phyloP scores from a whole-genome alignment of 2,888 invertebrate genomes.

The Morpho deidamia region DNA sequence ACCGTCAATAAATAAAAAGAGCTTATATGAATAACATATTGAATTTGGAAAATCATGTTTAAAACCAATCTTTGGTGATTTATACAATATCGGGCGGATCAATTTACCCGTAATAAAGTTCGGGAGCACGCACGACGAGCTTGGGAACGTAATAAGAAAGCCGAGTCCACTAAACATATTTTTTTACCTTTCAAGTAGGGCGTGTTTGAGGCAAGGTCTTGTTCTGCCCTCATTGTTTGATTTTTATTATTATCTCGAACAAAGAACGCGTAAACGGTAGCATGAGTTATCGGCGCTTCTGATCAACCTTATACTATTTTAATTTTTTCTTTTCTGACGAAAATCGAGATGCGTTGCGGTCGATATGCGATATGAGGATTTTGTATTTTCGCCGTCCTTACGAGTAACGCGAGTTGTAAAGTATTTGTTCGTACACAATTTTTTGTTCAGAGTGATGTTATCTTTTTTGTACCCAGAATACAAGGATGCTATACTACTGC shows the following conservation, averaged over 20 bases:
- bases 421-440: neutral
- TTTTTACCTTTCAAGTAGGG: conserved; percentile 59
- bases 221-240: conserved; percentile 62
- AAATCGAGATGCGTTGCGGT: conserved; percentile 53
- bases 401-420: conserved; percentile 39
- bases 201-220: conserved; percentile 58
- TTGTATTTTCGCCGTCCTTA: conserved; percentile 42
- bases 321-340: conserved; percentile 36
- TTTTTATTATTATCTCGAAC: conserved; percentile 68
- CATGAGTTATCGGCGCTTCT: conserved; percentile 66
- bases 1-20: too few species aligned
- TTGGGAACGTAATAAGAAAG: conserved; percentile 55
- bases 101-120: conserved; percentile 21
- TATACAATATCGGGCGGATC: conserved; percentile 15
- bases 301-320: conserved; percentile 65
- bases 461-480: neutral
- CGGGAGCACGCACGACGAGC: conserved; percentile 29
- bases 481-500: neutral
- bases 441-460: conserved; percentile 3
- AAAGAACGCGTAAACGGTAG: conserved; percentile 75
- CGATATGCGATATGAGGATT: conserved; percentile 53
- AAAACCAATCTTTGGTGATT: neutral
- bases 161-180: conserved; percentile 43
- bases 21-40: too few species aligned
- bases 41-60: neutral